Percentiles rank a stretch among this genome's conserved stretches.
Conservation (phyloP, 2,797 vertebrate genomes). For the Saxicola maurus region DNA sequence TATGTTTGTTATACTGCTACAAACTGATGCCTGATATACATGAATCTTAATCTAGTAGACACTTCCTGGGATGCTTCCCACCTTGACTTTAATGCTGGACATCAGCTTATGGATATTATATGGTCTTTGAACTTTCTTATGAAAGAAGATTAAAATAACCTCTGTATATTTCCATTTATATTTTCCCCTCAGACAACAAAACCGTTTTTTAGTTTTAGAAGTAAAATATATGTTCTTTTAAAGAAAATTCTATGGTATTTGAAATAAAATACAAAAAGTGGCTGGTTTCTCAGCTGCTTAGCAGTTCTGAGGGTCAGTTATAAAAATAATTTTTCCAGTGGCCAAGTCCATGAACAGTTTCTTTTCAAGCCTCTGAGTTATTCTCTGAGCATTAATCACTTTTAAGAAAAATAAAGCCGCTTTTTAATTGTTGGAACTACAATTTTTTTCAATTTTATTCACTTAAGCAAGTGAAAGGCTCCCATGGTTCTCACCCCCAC, state of each 20-base stretch:
- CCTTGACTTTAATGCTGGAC: background rate
- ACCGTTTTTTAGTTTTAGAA: background rate
- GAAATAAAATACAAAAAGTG: constrained; percentile 27
- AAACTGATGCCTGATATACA: background rate
- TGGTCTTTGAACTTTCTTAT: background rate
- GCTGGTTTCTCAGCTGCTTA: constrained; percentile 42
- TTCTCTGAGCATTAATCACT: constrained; percentile 58
- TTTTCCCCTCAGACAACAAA: background rate
- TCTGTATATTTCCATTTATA: background rate
- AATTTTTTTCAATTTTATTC: constrained; percentile 4
- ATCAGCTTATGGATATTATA: background rate
- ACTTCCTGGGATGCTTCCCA: background rate
- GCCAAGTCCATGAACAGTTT: constrained; percentile 17
- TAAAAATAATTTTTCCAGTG: constrained; percentile 59
- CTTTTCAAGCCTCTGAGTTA: constrained; percentile 53
- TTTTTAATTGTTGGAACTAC: constrained; percentile 36
- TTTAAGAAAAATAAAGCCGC: constrained; percentile 48
- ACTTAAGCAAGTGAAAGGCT: constrained; percentile 30
- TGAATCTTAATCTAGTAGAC: background rate
- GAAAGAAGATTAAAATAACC: background rate
- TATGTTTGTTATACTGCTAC: background rate
- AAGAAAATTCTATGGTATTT: constrained; percentile 6
- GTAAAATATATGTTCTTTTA: background rate
- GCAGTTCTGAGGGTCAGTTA: constrained; percentile 13
- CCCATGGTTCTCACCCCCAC: background rate